Percentiles rank a stretch among this genome's conserved stretches.
Conservation (phyloP, 2,888 invertebrate genomes). For the Laothoe populi region DNA sequence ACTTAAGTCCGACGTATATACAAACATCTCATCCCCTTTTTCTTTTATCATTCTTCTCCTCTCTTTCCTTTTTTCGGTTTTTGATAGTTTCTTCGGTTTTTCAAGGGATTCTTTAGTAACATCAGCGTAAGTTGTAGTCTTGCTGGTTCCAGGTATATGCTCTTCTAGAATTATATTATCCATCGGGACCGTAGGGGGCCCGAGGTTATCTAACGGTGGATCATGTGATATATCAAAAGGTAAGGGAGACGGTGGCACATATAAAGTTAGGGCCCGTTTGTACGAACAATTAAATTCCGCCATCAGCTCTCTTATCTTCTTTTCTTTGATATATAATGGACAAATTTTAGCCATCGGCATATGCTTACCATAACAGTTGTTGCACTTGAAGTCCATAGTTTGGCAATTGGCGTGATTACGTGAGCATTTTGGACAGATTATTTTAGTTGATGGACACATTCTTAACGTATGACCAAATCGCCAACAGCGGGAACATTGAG, state of each 20-base stretch:
- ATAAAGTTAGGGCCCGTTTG: neutral
- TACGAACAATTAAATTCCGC: neutral
- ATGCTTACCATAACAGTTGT: neutral
- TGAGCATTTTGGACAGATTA: neutral
- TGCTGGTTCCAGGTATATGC: neutral
- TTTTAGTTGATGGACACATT: slow-evolving; percentile 4
- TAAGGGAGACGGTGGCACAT: neutral
- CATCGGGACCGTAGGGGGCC: neutral
- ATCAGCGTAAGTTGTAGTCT: neutral
- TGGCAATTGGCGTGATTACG: neutral
- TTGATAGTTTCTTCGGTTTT: no score
- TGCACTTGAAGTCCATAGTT: neutral
- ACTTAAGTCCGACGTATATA: neutral
- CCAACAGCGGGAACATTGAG: no score
- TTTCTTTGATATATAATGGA: neutral
- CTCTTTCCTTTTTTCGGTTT: neutral
- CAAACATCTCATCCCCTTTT: neutral
- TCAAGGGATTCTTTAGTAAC: neutral
- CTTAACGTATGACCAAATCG: neutral
- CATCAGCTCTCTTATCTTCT: neutral
- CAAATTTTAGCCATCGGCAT: neutral
- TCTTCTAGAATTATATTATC: neutral
- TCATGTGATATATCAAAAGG: neutral
- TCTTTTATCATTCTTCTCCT: neutral
- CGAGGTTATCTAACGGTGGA: neutral